Percentiles rank a stretch among this genome's conserved stretches.
These are phyloP conservation scores for Protophormia terraenovae DNA, from an alignment of 2,888 invertebrate species.

Conservation along the genomic window DNA sequence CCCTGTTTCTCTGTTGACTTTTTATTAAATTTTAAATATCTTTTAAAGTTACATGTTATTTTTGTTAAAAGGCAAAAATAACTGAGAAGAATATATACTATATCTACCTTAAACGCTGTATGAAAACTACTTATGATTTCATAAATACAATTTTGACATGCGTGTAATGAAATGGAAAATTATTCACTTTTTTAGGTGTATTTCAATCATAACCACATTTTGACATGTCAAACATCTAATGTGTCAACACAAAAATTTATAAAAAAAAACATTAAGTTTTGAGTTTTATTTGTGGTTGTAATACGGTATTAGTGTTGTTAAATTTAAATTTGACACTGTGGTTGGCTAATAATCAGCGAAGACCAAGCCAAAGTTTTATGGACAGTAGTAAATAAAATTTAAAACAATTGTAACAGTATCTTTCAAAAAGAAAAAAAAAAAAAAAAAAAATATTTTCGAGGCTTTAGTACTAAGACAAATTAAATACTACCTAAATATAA, in stretches of 20 bases:
- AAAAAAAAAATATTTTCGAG: no score
- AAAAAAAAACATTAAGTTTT: background rate
- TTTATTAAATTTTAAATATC: no score
- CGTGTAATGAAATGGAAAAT: conserved; percentile 47
- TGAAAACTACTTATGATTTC: background rate
- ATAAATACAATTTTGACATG: conserved; percentile 27
- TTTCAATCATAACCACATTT: conserved; percentile 50
- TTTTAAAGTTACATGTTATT: no score
- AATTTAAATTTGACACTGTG: conserved; percentile 2
- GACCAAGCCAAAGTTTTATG: background rate
- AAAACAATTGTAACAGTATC: no score
- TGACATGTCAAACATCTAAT: conserved; percentile 50
- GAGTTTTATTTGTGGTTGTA: background rate
- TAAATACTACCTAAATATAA: no score
- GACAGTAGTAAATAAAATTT: no score
- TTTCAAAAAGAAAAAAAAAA: no score
- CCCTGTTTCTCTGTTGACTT: no score
- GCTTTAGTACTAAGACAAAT: no score
- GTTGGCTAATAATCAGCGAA: background rate
- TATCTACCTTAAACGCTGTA: background rate
- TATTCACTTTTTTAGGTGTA: conserved; percentile 36
- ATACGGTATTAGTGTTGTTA: conserved; percentile 1
- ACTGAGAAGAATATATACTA: no score
- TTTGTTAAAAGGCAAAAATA: no score
- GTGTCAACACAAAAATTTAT: conserved; percentile 51